Percentiles rank a stretch among this genome's conserved stretches.
Conservation (phyloP, 2,888 invertebrate species). For the Brassicogethes aeneus region DNA sequence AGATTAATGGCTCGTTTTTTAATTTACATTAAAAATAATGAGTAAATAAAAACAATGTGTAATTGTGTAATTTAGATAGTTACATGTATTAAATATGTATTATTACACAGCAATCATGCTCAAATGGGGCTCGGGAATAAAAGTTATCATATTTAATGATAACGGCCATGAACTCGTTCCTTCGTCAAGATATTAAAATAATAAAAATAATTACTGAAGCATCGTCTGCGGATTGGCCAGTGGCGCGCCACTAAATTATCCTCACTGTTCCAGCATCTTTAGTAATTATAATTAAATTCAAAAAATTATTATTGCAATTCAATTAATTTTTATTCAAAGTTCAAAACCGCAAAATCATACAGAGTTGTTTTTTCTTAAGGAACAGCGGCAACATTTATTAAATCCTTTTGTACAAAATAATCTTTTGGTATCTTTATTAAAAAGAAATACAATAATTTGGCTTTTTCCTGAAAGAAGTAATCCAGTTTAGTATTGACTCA, state of each 20-base stretch:
- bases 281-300: too few species aligned
- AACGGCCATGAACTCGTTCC: conserved; percentile 43
- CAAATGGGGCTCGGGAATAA: conserved; percentile 27
- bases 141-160: conserved; percentile 44
- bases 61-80: conserved; percentile 32
- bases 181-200: conserved; percentile 41
- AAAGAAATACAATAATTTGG: too few species aligned
- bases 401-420: too few species aligned
- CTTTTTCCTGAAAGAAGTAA: too few species aligned
- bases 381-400: too few species aligned
- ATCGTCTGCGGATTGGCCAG: conserved; percentile 27
- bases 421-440: too few species aligned
- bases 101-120: conserved; percentile 36
- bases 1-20: conserved; percentile 7
- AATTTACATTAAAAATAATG: conserved; percentile 18
- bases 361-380: too few species aligned
- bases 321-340: too few species aligned
- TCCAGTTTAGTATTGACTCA: too few species aligned
- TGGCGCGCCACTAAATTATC: conserved; percentile 18
- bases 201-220: conserved; percentile 39
- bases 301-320: too few species aligned
- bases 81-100: conserved; percentile 37
- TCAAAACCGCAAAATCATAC: too few species aligned
- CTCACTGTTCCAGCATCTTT: not conserved
- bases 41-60: conserved; percentile 25